These are phyloP conservation scores for Lepus townsendii DNA, from an alignment of 2,797 vertebrate species.

Conservation along the genomic window DNA sequence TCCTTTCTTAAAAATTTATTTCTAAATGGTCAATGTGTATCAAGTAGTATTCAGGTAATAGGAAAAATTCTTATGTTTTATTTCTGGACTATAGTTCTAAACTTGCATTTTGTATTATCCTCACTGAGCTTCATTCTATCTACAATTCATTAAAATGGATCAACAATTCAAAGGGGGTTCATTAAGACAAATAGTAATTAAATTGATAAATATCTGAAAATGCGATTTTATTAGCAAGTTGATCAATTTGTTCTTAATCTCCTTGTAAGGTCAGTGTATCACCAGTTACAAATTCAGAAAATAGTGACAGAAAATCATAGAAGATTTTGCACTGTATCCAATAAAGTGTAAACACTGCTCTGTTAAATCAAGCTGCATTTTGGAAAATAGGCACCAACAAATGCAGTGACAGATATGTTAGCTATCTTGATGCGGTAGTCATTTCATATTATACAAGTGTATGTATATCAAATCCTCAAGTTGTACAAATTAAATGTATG, in stretches of 20 bases:
- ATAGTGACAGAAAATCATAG: not conserved
- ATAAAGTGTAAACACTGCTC: not conserved
- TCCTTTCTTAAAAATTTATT: slow-evolving; percentile 36
- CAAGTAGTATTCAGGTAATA: not conserved
- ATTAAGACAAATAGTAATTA: slow-evolving; percentile 60
- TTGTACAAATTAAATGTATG: not conserved
- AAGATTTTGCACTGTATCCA: slow-evolving; percentile 26
- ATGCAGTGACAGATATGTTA: not conserved
- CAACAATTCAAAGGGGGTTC: slow-evolving; percentile 50
- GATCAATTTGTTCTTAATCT: slow-evolving; percentile 32
- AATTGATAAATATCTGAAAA: slow-evolving; percentile 54
- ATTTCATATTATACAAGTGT: not conserved
- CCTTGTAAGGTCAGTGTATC: not conserved
- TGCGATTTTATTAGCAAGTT: slow-evolving; percentile 34
- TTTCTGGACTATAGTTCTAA: not conserved
- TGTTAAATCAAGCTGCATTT: slow-evolving; percentile 7
- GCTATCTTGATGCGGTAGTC: not conserved
- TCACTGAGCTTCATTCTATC: not conserved
- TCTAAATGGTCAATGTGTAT: not conserved
- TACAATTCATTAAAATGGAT: slow-evolving; percentile 40
- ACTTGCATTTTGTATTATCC: slow-evolving; percentile 37
- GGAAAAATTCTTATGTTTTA: not conserved
- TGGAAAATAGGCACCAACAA: not conserved
- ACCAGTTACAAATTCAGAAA: not conserved
- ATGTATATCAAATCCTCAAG: not conserved